Conservation (phyloP, 2,888 invertebrate genomes). For the Embidobia sp. region DNA sequence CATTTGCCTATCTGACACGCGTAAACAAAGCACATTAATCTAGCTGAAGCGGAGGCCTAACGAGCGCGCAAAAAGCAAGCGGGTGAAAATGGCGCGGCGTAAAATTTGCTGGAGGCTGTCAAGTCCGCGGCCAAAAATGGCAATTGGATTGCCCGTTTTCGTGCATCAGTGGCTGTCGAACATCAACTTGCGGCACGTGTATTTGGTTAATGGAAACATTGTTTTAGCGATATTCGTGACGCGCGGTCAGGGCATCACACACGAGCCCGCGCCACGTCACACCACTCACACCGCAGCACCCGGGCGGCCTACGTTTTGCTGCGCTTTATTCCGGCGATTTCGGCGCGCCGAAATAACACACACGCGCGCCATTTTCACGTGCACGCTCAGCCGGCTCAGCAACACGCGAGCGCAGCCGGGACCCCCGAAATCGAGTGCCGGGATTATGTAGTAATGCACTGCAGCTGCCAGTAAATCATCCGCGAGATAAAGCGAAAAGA, state of each 20-base stretch:
- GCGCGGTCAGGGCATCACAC: conserved; percentile 70
- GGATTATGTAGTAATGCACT: conserved; percentile 72
- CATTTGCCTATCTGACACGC: too few species aligned
- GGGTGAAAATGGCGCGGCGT: too few species aligned
- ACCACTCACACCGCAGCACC: too few species aligned
- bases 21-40: too few species aligned
- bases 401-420: conserved; percentile 20
- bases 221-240: conserved; percentile 69
- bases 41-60: too few species aligned
- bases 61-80: too few species aligned
- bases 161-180: conserved; percentile 44
- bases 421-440: conserved; percentile 73
- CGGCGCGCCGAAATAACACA: too few species aligned
- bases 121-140: conserved; percentile 14
- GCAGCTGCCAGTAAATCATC: conserved; percentile 73
- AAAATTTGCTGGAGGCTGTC: neutral
- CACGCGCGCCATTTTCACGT: conserved; percentile 62
- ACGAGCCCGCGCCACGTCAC: conserved; percentile 66
- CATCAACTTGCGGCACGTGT: conserved; percentile 71
- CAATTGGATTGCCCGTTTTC: conserved; percentile 65
- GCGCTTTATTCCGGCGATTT: conserved; percentile 47
- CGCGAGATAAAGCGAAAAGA: conserved; percentile 73
- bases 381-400: too few species aligned
- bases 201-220: conserved; percentile 79
- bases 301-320: conserved; percentile 31